phyloP scores from a whole-genome alignment of 2,797 vertebrate species.

The Pseudochirops corinnae region DNA sequence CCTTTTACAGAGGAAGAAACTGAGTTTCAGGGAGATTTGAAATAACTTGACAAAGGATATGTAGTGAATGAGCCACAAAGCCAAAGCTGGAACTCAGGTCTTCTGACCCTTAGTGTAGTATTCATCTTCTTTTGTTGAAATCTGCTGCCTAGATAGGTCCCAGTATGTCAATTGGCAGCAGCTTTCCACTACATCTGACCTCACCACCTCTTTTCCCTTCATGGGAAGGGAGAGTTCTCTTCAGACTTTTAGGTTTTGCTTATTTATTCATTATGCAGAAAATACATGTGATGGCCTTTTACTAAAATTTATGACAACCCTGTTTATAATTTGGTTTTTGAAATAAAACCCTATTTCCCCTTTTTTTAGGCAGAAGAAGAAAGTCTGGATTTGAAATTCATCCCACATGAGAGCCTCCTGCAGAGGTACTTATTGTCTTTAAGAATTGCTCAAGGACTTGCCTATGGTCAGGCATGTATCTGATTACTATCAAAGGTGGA shows the following conservation, averaged over 20 bases:
- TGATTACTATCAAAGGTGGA: neutral
- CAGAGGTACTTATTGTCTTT: too few species aligned
- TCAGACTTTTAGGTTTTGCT: neutral
- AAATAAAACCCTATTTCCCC: neutral
- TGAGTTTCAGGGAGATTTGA: neutral
- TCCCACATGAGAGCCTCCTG: neutral
- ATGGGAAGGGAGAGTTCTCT: neutral
- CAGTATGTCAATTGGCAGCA: neutral
- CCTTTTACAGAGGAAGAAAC: neutral
- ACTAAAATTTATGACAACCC: conserved; percentile 1
- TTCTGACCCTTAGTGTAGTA: neutral
- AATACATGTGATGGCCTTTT: neutral
- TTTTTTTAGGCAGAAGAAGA: neutral
- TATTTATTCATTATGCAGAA: neutral
- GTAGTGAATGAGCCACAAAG: neutral
- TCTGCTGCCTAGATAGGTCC: neutral
- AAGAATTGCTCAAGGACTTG: neutral
- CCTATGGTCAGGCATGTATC: neutral
- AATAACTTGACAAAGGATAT: neutral
- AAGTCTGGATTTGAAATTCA: neutral
- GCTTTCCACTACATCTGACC: neutral
- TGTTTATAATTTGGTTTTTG: conserved; percentile 3
- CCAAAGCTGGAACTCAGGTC: neutral
- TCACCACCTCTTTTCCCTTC: neutral
- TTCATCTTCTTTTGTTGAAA: neutral